Conservation (phyloP, 1,140 invertebrate species). For the Micrasema minimum region DNA sequence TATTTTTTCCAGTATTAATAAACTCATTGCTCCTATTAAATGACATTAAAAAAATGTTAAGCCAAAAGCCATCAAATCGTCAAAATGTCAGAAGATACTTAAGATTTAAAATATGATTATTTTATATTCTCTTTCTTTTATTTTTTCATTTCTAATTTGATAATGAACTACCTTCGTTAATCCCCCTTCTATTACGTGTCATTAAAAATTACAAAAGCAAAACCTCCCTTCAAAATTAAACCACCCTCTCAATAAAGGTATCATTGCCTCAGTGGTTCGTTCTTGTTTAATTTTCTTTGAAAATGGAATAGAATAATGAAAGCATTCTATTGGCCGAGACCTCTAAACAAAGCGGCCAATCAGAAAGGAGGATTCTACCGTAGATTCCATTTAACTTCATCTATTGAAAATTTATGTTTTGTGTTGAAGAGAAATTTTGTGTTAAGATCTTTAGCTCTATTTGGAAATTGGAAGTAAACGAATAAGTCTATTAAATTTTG, state of each 20-base stretch:
- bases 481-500: too few species aligned
- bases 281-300: conserved; percentile 46
- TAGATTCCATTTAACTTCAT: conserved; percentile 32
- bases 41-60: too few species aligned
- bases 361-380: conserved; percentile 20
- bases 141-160: conserved; percentile 33
- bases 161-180: conserved; percentile 30
- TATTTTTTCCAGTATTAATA: too few species aligned
- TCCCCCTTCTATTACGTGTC: conserved; percentile 34
- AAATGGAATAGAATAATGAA: conserved; percentile 39
- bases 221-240: conserved; percentile 27
- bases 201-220: conserved; percentile 45
- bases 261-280: conserved; percentile 31
- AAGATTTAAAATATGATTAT: too few species aligned
- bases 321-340: conserved; percentile 34
- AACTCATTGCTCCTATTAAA: too few species aligned
- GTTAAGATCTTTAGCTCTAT: neutral
- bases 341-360: conserved; percentile 38
- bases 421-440: neutral
- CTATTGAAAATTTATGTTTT: conserved; percentile 26
- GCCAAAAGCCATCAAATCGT: too few species aligned
- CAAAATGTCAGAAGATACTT: too few species aligned
- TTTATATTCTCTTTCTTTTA: too few species aligned
- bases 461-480: neutral
- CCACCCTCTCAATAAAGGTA: conserved; percentile 35